phyloP scores from a whole-genome alignment of 2,888 invertebrate genomes.

The Sinhomidia bicolor region DNA sequence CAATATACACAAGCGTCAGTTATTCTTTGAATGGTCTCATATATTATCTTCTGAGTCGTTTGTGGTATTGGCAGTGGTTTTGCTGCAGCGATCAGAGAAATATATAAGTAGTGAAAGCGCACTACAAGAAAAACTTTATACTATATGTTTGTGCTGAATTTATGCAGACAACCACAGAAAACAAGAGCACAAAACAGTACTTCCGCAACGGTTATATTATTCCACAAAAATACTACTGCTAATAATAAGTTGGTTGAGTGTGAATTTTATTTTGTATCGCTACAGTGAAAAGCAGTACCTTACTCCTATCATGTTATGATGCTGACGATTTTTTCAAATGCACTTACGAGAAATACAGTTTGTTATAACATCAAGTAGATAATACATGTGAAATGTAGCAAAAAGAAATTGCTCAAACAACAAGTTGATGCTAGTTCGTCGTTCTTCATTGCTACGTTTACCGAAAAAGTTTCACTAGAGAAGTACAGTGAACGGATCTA shows the following conservation, averaged over 20 bases:
- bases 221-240: not conserved
- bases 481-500: not conserved
- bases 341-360: not conserved
- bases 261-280: not conserved
- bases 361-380: too few relatives aligned
- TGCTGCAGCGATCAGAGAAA: not conserved
- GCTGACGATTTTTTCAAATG: not conserved
- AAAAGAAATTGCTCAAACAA: not conserved
- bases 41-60: not conserved
- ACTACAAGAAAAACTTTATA: not conserved
- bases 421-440: not conserved
- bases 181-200: slow-evolving; percentile 41
- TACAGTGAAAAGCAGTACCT: not conserved
- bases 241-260: not conserved
- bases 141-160: not conserved
- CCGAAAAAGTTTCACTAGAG: not conserved
- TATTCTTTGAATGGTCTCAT: slow-evolving; percentile 43
- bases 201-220: slow-evolving; percentile 42
- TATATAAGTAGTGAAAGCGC: slow-evolving; percentile 45
- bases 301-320: not conserved
- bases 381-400: not conserved
- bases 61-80: slow-evolving; percentile 20
- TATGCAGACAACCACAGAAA: slow-evolving; percentile 24
- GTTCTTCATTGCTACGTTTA: too few relatives aligned
- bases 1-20: slow-evolving; percentile 37